Evolutionary conservation across 2,113 vertebrate genomes (phyloP).

Genomic region (Anseranas semipalmata): DNA sequence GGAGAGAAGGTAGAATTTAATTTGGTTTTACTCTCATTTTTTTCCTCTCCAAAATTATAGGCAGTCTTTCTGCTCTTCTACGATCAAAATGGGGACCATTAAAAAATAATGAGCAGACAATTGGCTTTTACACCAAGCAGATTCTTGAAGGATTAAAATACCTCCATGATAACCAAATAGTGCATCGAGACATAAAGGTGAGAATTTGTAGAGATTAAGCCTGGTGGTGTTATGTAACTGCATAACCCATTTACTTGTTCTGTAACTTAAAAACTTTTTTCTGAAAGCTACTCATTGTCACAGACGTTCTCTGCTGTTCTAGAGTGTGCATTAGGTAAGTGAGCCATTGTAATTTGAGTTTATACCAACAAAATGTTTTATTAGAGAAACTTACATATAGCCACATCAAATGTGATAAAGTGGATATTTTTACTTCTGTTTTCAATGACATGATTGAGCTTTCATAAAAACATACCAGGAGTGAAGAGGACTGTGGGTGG

Average conservation of each 20-base stretch:
- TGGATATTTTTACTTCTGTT: neutral
- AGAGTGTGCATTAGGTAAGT: neutral
- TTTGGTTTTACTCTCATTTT: neutral
- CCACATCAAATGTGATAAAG: neutral
- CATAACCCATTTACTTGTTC: neutral
- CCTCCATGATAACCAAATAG: conserved; percentile 98
- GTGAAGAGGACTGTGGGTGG: neutral
- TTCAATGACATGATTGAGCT: neutral
- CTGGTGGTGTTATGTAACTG: neutral
- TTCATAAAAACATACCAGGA: neutral
- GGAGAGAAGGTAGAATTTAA: neutral
- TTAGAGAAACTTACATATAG: neutral
- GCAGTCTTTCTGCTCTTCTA: conserved; percentile 96
- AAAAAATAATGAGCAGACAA: conserved; percentile 96
- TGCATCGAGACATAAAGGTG: conserved; percentile 98
- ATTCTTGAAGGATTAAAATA: conserved; percentile 98
- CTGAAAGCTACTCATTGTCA: neutral
- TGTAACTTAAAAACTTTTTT: neutral
- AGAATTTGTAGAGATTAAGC: neutral
- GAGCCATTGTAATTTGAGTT: neutral
- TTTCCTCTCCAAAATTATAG: conserved; percentile 71
- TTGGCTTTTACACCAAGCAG: conserved; percentile 98
- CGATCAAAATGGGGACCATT: conserved; percentile 97
- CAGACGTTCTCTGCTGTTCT: neutral
- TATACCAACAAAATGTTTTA: neutral